Evolutionary conservation across 1,140 invertebrate species (phyloP), one percentile per base, ranked within the genome.

Genomic region (Mamestra configurata): DNA sequence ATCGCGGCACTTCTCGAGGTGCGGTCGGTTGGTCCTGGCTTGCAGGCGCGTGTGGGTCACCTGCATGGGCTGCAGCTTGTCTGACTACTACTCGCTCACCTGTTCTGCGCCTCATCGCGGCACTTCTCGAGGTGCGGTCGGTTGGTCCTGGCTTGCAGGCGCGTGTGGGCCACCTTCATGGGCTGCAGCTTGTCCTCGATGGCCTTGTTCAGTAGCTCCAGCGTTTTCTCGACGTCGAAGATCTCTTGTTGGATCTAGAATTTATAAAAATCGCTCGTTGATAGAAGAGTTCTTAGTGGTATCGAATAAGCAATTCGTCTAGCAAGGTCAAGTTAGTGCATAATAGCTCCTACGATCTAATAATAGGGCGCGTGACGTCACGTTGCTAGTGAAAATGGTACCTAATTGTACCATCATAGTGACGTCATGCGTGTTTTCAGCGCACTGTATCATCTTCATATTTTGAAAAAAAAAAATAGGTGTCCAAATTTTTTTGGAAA

Each of bases 71-170:
- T 43, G 10, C 40, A 43, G 40, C 40, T 13, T 49, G 43, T n/a
- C 43, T 49, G 4, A 4, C 15, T 49, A 20, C 57, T 40, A 15
- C 35, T 80, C 22, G 6, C 31, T 64, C 86, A 98, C 97, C 97
- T 97, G 83, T 97, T 96, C 83, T 98, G 98, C 27, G 97, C 97
- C 77, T 96, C 96, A 95, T 99, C 98, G 84, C 98, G 96, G 95
- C 98, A 99, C 57, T 98, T 95, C 95, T 99, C 98, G 1, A 99
- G 96, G 86, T 98, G 97, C 37, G 98, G 97, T 18, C 98, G 95
- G 93, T 98, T 97, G 15, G 97, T 97, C 77, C 98, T 95, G 11
- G 98, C 97, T 93, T 99, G 98, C 57, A 99, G 96, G 24, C 98
- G 96, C 0, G 98, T 99, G 84, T 99, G 98, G 8, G 98, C 98